Evolutionary conservation across 2,113 vertebrate species (phyloP).

Genomic region (Ranitomeya variabilis): DNA sequence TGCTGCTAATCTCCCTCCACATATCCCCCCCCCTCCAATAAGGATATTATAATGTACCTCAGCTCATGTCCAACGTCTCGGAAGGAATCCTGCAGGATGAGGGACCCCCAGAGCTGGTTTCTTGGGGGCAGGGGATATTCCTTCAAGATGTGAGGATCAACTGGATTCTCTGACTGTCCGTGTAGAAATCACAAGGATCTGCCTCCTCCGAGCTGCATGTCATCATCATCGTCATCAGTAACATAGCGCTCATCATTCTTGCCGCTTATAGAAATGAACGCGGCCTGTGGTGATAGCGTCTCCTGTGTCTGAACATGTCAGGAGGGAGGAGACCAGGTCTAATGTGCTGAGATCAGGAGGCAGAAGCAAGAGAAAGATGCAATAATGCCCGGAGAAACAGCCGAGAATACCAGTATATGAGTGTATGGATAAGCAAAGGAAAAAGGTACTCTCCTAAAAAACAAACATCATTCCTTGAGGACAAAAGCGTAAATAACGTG

Average conservation of each 20-base stretch:
- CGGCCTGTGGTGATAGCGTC: background rate
- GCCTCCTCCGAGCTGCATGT: background rate
- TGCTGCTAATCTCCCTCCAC: background rate
- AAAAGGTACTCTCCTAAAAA: too few relatives aligned
- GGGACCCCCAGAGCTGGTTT: background rate
- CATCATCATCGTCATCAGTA: background rate
- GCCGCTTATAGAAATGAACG: background rate
- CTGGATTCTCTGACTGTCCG: background rate
- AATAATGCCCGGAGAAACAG: too few relatives aligned
- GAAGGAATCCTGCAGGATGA: background rate
- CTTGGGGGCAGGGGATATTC: background rate
- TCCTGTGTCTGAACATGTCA: constrained; percentile 5
- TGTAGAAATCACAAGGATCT: background rate
- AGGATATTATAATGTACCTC: background rate
- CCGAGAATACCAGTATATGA: too few relatives aligned
- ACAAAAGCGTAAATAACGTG: too few relatives aligned
- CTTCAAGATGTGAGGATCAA: background rate
- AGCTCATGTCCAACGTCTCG: background rate
- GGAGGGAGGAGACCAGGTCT: background rate
- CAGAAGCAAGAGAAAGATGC: too few relatives aligned
- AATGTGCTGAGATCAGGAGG: too few relatives aligned
- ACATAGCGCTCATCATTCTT: background rate
- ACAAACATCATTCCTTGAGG: too few relatives aligned
- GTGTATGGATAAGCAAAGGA: too few relatives aligned
- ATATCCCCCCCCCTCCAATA: background rate